These are phyloP conservation scores for Phataginus tetradactyla DNA, from an alignment of 2,797 vertebrate species.

Conservation along the genomic window DNA sequence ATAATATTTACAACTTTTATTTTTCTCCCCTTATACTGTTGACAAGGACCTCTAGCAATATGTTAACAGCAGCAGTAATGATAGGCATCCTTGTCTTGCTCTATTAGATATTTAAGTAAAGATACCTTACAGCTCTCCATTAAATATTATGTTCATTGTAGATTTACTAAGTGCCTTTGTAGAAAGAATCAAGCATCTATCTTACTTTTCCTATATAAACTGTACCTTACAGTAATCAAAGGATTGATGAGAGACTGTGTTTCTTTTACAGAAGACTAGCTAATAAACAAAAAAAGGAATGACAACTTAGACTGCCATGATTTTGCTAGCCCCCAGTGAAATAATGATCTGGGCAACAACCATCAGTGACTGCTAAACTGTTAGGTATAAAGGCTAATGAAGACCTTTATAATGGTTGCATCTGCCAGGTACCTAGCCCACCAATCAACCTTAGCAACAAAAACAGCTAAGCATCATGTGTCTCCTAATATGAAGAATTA, in stretches of 20 bases:
- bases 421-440: background rate
- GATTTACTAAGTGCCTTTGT: background rate
- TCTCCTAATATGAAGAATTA: background rate
- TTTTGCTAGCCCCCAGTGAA: background rate
- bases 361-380: background rate
- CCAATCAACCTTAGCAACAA: background rate
- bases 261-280: conserved; percentile 12
- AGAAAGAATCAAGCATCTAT: background rate
- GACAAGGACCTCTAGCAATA: background rate
- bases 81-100: background rate
- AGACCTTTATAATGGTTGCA: background rate
- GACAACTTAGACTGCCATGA: background rate
- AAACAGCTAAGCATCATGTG: background rate
- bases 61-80: background rate
- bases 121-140: background rate
- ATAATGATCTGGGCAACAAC: background rate
- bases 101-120: background rate
- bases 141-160: background rate
- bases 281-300: background rate
- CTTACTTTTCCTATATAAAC: conserved; percentile 20
- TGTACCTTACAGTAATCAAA: background rate
- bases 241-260: background rate
- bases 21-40: background rate
- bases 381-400: background rate
- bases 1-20: background rate